Evolutionary conservation across 2,888 invertebrate species (phyloP), one percentile per base, ranked within the genome.

Genomic region (Adineta ricciae): DNA sequence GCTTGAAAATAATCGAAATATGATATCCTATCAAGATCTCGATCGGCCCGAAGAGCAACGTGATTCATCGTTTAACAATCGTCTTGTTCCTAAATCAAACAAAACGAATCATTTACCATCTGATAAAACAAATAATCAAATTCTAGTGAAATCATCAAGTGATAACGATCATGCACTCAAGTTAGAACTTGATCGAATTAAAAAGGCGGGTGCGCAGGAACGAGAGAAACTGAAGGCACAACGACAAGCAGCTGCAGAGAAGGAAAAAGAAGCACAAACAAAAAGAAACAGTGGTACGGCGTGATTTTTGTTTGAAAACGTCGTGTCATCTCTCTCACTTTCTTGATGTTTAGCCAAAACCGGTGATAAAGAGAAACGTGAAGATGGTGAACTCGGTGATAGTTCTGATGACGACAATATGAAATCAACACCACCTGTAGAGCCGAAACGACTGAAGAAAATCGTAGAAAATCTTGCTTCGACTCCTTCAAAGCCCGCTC

Each of bases 21-120:
- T 78, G 38, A 78, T 78, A 24, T 78, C 78, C 3, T 78, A 78
- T 78, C 78, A 78, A 78, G 78, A 78, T 78, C 78, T 78, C 24
- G 78, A 78, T 78, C 38, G 78, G 9, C 78, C 78, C 38, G 78
- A 78, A 36, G 78, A 78, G 41, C 78, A 41, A n/a, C 41, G 41
- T 41, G 41, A 38, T 41, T 41, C 78, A 78, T 41, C 78, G n/a
- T 78, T 78, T 41, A 41, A 78, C n/a, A 78, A 38, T 41, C 78
- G 78, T 78, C 41, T 41, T 41, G 78, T 78, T 4, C 41, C 78
- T n/a, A 78, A 78, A 78, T n/a, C 64, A 7, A 64, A 64, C 19
- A 64, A 64, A 64, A 64, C 64, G 9, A 64, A 64, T 64, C 64
- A 64, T 64, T 64, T 64, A 64, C 64, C 64, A 64, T 64, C 64